Evolutionary conservation across 2,113 vertebrate genomes (phyloP).

Genomic region (Rostratula benghalensis): DNA sequence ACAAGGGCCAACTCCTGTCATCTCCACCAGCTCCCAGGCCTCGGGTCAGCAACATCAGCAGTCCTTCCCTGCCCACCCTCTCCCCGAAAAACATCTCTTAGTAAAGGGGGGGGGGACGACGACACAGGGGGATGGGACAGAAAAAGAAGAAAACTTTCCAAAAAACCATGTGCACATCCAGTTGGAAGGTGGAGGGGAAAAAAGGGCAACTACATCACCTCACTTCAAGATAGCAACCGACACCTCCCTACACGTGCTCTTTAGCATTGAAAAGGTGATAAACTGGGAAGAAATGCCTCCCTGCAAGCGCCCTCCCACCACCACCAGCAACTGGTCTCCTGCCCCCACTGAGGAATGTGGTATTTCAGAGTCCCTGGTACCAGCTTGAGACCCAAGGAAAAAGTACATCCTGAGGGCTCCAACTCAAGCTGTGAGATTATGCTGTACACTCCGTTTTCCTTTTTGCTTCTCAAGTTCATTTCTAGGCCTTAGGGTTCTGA

Average conservation of each 20-base stretch:
- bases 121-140: no score
- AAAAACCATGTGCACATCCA: background rate
- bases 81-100: background rate
- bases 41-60: background rate
- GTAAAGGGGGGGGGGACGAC: accelerated
- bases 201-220: background rate
- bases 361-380: background rate
- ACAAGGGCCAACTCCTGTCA: background rate
- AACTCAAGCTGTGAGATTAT: background rate
- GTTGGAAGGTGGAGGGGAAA: background rate
- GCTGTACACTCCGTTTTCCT: background rate
- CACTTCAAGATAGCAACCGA: background rate
- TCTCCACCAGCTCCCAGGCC: background rate
- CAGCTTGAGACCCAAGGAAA: background rate
- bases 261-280: background rate
- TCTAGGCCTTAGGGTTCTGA: background rate
- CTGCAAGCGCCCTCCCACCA: background rate
- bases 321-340: background rate
- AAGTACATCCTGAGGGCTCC: background rate
- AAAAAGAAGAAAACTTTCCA: background rate
- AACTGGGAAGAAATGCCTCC: background rate
- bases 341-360: background rate
- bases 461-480: background rate
- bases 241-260: background rate
- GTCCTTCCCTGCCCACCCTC: background rate